Conservation (phyloP, 2,113 vertebrate species). For the Bubalus kerabau region DNA sequence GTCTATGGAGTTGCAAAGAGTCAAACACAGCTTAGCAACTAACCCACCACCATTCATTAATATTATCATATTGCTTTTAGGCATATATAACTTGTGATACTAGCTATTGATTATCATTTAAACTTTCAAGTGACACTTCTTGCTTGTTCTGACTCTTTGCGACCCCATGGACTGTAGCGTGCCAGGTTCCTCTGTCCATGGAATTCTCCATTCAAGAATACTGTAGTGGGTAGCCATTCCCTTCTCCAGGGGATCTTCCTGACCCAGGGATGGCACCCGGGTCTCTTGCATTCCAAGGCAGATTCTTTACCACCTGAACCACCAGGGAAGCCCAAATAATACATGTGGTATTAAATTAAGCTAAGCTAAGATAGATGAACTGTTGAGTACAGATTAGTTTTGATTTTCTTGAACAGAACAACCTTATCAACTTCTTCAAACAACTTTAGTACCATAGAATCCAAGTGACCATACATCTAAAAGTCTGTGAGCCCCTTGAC, state of each 20-base stretch:
- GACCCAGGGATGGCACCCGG: not conserved
- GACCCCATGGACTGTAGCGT: not conserved
- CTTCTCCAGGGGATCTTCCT: not conserved
- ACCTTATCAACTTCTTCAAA: not conserved
- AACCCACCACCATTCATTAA: not conserved
- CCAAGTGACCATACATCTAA: not conserved
- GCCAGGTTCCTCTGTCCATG: not conserved
- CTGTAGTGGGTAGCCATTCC: not conserved
- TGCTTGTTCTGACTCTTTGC: not conserved
- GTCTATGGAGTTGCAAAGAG: not conserved
- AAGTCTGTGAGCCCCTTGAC: not conserved
- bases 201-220: not conserved
- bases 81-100: not conserved
- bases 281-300: not conserved
- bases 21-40: not conserved
- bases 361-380: not conserved
- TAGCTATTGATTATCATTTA: not conserved
- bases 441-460: not conserved
- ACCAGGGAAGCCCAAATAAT: not conserved
- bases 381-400: not conserved
- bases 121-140: not conserved
- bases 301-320: not conserved
- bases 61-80: not conserved
- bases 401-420: not conserved
- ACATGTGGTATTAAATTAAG: not conserved